These are phyloP conservation scores for Cordilura impudica DNA, from an alignment of 2,888 invertebrate genomes.

Conservation along the genomic window DNA sequence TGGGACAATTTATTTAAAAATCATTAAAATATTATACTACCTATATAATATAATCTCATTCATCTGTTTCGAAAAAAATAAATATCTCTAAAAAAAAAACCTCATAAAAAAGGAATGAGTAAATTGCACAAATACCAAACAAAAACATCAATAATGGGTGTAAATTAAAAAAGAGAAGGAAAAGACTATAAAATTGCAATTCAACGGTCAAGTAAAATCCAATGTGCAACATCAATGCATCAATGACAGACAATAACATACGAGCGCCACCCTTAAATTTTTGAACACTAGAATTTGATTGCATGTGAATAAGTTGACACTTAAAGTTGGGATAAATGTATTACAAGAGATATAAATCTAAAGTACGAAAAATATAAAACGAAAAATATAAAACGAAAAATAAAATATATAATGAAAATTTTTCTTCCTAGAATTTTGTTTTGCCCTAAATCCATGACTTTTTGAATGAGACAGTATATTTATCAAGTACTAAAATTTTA, in stretches of 20 bases:
- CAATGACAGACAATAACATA: slow-evolving; percentile 33
- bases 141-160: slow-evolving; percentile 46
- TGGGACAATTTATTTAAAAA: slow-evolving; percentile 12
- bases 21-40: slow-evolving; percentile 6
- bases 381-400: no score
- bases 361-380: no score
- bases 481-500: no score
- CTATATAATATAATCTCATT: slow-evolving; percentile 2
- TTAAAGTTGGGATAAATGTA: no score
- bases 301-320: background rate
- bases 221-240: slow-evolving; percentile 19
- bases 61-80: background rate
- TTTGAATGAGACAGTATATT: no score
- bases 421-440: no score
- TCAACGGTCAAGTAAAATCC: slow-evolving; percentile 54
- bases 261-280: slow-evolving; percentile 44
- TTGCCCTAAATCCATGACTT: no score
- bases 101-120: slow-evolving; percentile 30
- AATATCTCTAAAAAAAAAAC: background rate
- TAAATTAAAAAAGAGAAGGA: slow-evolving; percentile 40
- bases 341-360: no score
- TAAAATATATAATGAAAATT: no score
- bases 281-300: background rate
- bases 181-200: slow-evolving; percentile 57
- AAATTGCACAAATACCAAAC: background rate